These are phyloP conservation scores for Nemopilema nomurai DNA, from an alignment of 30 jellyfish, hydroid and myxozoan genomes.

Conservation along the genomic window DNA sequence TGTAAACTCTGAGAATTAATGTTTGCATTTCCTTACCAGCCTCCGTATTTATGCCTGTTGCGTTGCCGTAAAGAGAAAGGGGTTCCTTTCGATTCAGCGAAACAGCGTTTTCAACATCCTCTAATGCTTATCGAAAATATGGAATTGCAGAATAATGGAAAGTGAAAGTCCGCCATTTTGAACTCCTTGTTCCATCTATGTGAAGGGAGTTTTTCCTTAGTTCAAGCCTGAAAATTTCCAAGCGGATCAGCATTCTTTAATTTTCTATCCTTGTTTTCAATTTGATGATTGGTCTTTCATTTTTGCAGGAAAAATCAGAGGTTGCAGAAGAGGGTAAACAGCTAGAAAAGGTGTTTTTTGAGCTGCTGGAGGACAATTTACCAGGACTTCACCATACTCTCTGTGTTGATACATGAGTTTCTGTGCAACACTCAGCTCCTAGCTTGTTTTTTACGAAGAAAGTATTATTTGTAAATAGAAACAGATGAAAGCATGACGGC, in stretches of 20 bases:
- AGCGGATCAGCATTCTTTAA: neutral
- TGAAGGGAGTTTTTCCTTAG: too few relatives aligned
- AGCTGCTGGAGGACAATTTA: constrained; percentile 46
- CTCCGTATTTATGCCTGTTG: too few relatives aligned
- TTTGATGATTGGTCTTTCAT: neutral
- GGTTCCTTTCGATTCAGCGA: too few relatives aligned
- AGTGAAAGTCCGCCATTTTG: too few relatives aligned
- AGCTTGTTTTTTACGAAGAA: neutral
- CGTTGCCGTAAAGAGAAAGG: too few relatives aligned
- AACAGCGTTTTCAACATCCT: too few relatives aligned
- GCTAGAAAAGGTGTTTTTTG: constrained; percentile 28
- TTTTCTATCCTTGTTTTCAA: neutral
- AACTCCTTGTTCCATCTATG: too few relatives aligned
- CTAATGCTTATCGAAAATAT: too few relatives aligned
- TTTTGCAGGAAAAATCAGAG: constrained; percentile 63
- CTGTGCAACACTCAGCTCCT: neutral
- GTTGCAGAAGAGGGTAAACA: constrained; percentile 70
- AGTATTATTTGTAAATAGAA: constrained; percentile 19
- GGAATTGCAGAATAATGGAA: too few relatives aligned
- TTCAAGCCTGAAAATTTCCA: too few relatives aligned
- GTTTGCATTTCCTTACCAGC: too few relatives aligned
- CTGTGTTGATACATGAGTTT: constrained; percentile 14
- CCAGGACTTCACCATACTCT: constrained; percentile 70
- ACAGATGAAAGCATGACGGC: neutral
- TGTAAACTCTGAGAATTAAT: too few relatives aligned